A percentile compares a stretch with the other conserved stretches of the same genome.
Conservation (phyloP, 2,113 vertebrate genomes). For the Hyla sarda region DNA sequence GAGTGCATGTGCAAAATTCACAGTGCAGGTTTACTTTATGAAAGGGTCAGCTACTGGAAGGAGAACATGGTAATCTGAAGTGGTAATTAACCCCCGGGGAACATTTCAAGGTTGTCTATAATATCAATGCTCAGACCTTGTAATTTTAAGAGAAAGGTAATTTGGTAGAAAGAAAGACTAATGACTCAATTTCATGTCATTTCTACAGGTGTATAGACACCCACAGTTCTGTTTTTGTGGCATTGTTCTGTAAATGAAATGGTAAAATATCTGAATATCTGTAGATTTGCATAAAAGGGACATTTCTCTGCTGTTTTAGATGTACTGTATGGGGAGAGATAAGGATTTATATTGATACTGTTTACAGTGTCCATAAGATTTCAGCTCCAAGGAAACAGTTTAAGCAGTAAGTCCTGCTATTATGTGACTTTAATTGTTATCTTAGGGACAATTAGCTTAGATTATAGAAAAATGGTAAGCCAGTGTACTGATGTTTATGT, state of each 20-base stretch:
- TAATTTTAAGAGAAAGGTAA: conserved; percentile 31
- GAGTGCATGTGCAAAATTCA: conserved; percentile 16
- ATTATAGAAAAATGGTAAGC: no score
- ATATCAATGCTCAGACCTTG: not conserved
- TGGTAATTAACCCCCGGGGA: conserved; percentile 32
- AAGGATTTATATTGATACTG: not conserved
- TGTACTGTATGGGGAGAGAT: no score
- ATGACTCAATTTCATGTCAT: not conserved
- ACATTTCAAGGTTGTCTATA: conserved; percentile 38
- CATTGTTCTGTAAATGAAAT: no score
- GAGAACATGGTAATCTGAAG: conserved; percentile 14
- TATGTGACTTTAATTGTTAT: not conserved
- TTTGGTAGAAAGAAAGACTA: not conserved
- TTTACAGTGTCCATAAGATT: not conserved
- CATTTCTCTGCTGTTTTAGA: no score
- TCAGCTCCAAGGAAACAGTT: not conserved
- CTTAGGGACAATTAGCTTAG: no score
- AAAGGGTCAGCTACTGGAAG: conserved; percentile 14
- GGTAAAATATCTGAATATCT: no score
- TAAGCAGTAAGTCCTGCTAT: not conserved
- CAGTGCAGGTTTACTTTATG: conserved; percentile 34
- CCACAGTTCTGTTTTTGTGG: no score
- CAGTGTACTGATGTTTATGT: no score
- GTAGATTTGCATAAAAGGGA: no score
- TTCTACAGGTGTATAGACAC: not conserved